Conservation (phyloP, 2,113 vertebrate species). For the Gnathonemus echidnorhynchus region DNA sequence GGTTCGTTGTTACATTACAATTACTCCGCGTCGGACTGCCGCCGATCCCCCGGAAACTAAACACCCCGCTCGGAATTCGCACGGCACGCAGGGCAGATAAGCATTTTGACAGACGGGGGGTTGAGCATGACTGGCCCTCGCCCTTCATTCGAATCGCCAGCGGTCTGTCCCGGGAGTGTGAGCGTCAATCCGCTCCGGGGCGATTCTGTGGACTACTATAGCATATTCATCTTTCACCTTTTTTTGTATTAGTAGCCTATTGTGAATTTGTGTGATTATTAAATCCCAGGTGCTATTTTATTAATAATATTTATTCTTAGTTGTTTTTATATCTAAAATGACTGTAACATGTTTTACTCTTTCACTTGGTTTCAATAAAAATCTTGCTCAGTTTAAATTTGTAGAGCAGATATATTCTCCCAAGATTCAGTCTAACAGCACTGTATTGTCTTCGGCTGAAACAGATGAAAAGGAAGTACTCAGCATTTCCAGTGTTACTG, state of each 20-base stretch:
- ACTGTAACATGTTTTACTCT: neutral
- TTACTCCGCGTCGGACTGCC: neutral
- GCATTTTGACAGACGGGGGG: neutral
- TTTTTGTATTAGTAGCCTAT: neutral
- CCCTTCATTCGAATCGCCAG: neutral
- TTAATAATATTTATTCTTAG: neutral
- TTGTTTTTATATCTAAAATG: neutral
- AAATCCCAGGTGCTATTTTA: neutral
- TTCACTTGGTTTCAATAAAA: neutral
- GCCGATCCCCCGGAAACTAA: neutral
- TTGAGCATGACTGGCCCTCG: neutral
- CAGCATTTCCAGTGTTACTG: neutral
- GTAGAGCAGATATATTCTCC: neutral
- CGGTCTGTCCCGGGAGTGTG: neutral
- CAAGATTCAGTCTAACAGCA: neutral
- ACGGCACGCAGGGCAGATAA: neutral
- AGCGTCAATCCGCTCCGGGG: neutral
- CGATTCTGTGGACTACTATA: neutral
- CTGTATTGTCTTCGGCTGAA: neutral
- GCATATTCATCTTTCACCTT: neutral
- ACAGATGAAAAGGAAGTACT: neutral
- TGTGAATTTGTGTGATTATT: neutral
- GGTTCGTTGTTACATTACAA: no score
- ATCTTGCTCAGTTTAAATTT: neutral
- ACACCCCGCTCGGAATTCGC: neutral